phyloP scores from a whole-genome alignment of 1,140 invertebrate species.

The Caenorhabditis inopinata region DNA sequence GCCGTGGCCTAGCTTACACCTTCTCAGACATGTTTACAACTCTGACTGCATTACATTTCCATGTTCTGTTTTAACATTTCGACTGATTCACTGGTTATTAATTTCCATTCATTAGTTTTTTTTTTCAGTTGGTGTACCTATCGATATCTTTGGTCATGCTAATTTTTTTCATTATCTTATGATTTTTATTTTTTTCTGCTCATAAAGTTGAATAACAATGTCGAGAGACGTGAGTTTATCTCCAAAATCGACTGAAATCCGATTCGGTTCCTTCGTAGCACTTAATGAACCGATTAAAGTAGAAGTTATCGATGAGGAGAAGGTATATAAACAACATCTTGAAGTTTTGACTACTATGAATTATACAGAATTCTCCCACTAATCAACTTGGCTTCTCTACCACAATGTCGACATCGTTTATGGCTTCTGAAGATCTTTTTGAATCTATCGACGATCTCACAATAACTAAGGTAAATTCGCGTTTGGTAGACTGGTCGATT shows the following conservation, averaged over 20 bases:
- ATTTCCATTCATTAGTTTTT: too few relatives aligned
- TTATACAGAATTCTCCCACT: not conserved
- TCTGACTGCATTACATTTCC: too few relatives aligned
- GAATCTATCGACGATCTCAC: not conserved
- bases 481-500: not conserved
- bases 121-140: too few relatives aligned
- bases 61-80: too few relatives aligned
- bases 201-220: not conserved
- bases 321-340: not conserved
- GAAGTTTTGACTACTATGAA: not conserved
- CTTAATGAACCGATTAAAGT: not conserved
- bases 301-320: not conserved
- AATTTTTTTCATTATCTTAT: too few relatives aligned
- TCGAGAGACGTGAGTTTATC: constrained; percentile 14
- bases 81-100: too few relatives aligned
- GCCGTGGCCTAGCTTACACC: too few relatives aligned
- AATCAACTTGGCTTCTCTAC: not conserved
- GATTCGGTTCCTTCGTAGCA: not conserved
- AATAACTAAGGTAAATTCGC: not conserved
- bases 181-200: too few relatives aligned
- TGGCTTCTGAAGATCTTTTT: not conserved
- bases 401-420: not conserved
- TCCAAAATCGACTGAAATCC: not conserved
- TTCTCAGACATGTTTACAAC: too few relatives aligned
- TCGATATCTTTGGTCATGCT: too few relatives aligned